Evolutionary conservation across 2,888 invertebrate species (phyloP), one percentile per base, ranked within the genome.

Genomic region (Cartodere bifasciata): DNA sequence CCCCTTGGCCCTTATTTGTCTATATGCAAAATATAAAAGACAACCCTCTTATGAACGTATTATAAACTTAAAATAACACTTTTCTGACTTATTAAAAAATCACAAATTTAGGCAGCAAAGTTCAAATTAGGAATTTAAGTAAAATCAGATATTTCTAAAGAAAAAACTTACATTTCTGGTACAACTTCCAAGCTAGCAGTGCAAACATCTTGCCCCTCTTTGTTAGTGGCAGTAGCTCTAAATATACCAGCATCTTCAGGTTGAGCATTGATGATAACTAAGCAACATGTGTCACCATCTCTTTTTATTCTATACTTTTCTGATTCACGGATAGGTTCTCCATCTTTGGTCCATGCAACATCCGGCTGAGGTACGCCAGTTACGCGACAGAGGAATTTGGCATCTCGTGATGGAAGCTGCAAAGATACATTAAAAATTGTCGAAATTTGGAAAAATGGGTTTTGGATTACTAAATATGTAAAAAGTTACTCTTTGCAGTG

Each of bases 341-440:
- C 86, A 58, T 90, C 75, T 60, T 80, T 83, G 61, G 74, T 83
- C 94, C 94, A 95, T 1, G 72, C 64, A 12, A 94, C 69, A 6
- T 86, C 84, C 0, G 94, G 92, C 24, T 71, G 65, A 0, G 90
- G 90, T 3, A 86, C 70, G 5, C 88, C 88, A 29, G 68, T 71
- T 0, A 88, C 75, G 2, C 83, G 74, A 1, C 82, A 86, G 0
- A 79, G 72, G 58, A 90, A 82, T 49, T 86, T 87, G 2, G 80
- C 84, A 56, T 86, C 85, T 51, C 75, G 72, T 16, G 72, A 74
- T 10, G 81, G 79, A 10, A 83, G 58, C 72, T 82, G n/a, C n/a
- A n/a, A n/a, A n/a, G n/a, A n/a, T n/a, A n/a, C n/a, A n/a, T n/a
- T n/a, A n/a, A n/a, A n/a, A n/a, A n/a, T n/a, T n/a, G n/a, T n/a